Evolutionary conservation across 2,888 invertebrate species (phyloP).

Genomic region (Agonum fuliginosum): DNA sequence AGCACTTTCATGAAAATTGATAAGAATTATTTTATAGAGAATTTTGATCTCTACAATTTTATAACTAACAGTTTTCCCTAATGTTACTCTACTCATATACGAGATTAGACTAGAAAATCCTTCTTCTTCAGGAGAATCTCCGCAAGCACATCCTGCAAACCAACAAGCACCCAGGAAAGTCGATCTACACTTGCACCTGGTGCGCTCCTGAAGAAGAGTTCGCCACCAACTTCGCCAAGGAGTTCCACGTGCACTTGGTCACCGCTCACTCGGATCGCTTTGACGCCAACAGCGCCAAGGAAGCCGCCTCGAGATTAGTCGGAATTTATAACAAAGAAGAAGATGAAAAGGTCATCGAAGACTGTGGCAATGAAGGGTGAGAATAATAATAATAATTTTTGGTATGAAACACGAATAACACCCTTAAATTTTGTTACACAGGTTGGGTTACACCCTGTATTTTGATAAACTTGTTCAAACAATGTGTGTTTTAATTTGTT

Average conservation of each 20-base stretch:
- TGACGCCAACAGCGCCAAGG: conserved; percentile 71
- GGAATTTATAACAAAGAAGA: conserved; percentile 72
- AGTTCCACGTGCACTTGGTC: conserved; percentile 80
- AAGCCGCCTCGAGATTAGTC: conserved; percentile 74
- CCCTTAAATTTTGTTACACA: too few relatives aligned
- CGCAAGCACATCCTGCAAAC: conserved; percentile 90
- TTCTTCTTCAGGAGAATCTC: conserved; percentile 83
- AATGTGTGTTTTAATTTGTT: too few relatives aligned
- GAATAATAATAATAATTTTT: not conserved
- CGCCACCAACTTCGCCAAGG: conserved; percentile 80
- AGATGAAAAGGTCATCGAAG: conserved; percentile 63
- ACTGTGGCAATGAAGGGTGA: not conserved
- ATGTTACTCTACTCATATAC: conserved; percentile 20
- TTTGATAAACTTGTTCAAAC: too few relatives aligned
- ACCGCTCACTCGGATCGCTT: conserved; percentile 76
- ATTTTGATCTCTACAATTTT: too few relatives aligned
- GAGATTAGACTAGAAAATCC: too few relatives aligned
- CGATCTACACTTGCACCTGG: conserved; percentile 85
- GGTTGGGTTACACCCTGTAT: too few relatives aligned
- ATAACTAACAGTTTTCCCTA: conserved; percentile 28
- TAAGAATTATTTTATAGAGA: too few relatives aligned
- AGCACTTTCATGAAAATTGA: too few relatives aligned
- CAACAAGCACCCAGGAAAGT: conserved; percentile 85
- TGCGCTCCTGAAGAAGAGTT: conserved; percentile 74
- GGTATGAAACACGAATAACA: too few relatives aligned